A percentile compares a stretch with the other conserved stretches of the same genome.
Evolutionary conservation across 2,113 vertebrate species (phyloP).

Genomic region (Mormyrus iriodes): DNA sequence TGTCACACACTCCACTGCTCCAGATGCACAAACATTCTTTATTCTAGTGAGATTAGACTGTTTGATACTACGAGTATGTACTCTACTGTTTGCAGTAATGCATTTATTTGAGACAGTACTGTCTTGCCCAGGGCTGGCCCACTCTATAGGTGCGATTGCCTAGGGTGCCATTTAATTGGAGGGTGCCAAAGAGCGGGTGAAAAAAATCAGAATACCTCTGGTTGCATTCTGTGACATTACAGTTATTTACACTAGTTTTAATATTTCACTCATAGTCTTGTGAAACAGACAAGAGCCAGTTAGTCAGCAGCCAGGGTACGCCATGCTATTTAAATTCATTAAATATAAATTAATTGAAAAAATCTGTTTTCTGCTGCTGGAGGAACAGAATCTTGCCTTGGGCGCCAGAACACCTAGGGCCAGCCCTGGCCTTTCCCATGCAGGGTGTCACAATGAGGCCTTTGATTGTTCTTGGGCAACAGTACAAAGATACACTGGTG

Average conservation of each 20-base stretch:
- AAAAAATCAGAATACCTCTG: not conserved
- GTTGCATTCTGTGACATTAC: not conserved
- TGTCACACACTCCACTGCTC: not conserved
- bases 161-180: not conserved
- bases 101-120: not conserved
- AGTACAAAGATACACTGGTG: constrained; percentile 9
- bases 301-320: not conserved
- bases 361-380: not conserved
- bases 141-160: not conserved
- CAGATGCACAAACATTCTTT: not conserved
- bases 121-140: not conserved
- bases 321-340: not conserved
- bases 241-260: not conserved
- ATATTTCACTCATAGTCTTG: not conserved
- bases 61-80: too few relatives aligned
- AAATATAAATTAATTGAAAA: not conserved
- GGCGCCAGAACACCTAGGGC: not conserved
- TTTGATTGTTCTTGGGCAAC: constrained; percentile 44
- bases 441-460: constrained; percentile 47
- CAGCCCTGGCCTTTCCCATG: constrained; percentile 24
- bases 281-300: not conserved
- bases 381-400: not conserved
- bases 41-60: not conserved
- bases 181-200: not conserved
- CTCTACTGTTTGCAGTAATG: not conserved